Percentiles rank a stretch among this genome's conserved stretches.
Conservation (phyloP, 2,888 invertebrate species). For the Unio delphinus region DNA sequence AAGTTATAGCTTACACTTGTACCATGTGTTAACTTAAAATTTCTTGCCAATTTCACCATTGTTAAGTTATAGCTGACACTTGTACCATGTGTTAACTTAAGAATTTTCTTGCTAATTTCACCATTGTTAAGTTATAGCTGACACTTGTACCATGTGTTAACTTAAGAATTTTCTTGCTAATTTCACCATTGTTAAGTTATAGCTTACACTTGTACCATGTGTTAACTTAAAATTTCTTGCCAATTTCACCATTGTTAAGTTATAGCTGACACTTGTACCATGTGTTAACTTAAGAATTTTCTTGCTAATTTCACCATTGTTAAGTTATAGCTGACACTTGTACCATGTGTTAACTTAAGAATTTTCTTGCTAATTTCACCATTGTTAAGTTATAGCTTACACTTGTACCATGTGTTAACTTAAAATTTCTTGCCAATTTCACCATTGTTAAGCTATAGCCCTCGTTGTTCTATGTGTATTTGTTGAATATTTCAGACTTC, state of each 20-base stretch:
- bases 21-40: slow-evolving; percentile 59
- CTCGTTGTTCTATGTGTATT: slow-evolving; percentile 56
- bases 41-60: slow-evolving; percentile 68
- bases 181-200: slow-evolving; percentile 69
- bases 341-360: slow-evolving; percentile 47
- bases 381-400: slow-evolving; percentile 69
- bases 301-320: slow-evolving; percentile 69
- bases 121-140: slow-evolving; percentile 69
- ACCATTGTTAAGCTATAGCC: slow-evolving; percentile 70
- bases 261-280: too few relatives aligned
- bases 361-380: slow-evolving; percentile 70
- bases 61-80: slow-evolving; percentile 70
- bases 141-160: too few relatives aligned
- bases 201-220: too few relatives aligned
- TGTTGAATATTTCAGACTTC: slow-evolving; percentile 35
- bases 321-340: slow-evolving; percentile 65
- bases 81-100: slow-evolving; percentile 47
- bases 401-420: slow-evolving; percentile 34
- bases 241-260: slow-evolving; percentile 69
- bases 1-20: slow-evolving; percentile 70
- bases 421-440: slow-evolving; percentile 69
- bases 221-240: slow-evolving; percentile 64
- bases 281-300: slow-evolving; percentile 62
- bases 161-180: slow-evolving; percentile 69
- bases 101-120: slow-evolving; percentile 70